Evolutionary conservation across 2,797 vertebrate species (phyloP).

Genomic region (Cuniculus paca): DNA sequence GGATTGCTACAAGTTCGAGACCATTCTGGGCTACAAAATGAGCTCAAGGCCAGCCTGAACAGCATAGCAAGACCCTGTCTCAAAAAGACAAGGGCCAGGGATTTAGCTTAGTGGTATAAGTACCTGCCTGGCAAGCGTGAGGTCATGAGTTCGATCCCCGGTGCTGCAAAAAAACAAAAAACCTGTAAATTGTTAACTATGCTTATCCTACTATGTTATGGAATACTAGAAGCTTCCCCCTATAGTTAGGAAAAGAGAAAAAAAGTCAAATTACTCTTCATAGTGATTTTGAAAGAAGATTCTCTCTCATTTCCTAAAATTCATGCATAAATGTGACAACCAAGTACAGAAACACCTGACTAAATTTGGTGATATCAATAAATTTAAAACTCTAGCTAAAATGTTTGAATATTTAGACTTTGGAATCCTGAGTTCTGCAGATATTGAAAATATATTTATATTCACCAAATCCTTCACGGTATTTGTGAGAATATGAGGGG

Average conservation of each 20-base stretch:
- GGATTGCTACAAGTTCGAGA: too few relatives aligned
- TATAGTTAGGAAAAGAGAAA: neutral
- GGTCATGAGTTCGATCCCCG: too few relatives aligned
- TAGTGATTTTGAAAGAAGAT: conserved; percentile 38
- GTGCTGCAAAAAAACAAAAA: too few relatives aligned
- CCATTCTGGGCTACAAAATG: too few relatives aligned
- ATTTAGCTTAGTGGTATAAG: too few relatives aligned
- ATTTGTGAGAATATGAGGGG: conserved; percentile 33
- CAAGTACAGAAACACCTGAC: neutral
- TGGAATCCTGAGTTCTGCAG: neutral
- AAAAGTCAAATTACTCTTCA: neutral
- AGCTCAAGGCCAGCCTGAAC: too few relatives aligned
- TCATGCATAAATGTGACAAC: neutral
- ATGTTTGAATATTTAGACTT: conserved; percentile 44
- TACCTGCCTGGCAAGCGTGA: too few relatives aligned
- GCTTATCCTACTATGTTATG: neutral
- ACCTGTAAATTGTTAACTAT: neutral
- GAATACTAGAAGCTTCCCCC: neutral
- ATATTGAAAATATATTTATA: neutral
- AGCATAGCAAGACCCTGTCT: too few relatives aligned
- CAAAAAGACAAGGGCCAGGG: too few relatives aligned
- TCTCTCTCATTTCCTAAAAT: conserved; percentile 23
- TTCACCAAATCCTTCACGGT: neutral
- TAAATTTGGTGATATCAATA: neutral
- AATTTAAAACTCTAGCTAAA: neutral